Evolutionary conservation across 2,113 vertebrate species (phyloP), one percentile per base, ranked within the genome.

Genomic region (Hippolais icterina): DNA sequence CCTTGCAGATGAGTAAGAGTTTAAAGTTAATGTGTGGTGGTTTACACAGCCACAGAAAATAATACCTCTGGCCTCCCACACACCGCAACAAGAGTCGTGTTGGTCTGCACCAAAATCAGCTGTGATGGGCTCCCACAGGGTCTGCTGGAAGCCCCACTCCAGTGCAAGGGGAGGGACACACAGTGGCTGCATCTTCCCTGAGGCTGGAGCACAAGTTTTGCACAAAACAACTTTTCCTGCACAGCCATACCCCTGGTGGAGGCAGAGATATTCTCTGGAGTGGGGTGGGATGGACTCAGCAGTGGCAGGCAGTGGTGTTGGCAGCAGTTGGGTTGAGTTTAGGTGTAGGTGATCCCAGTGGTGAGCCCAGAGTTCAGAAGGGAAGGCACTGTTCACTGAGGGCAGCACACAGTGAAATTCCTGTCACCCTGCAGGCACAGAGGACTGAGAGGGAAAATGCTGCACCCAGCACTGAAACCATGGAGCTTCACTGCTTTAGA

Each of bases 41-140:
- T 56, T 81, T 70, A 39, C 47, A 57, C 33, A 81, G 66, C 54
- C 86, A 84, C 49, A 5, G 4, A 83, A 65, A 66, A 80, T 42
- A 83, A 76, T 27, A 87, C 25, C 69, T 87, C 18, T 63, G 87
- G 77, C 80, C 35, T 91, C 70, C 66, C 88, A 80, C 88, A 21
- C 13, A 42, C 39, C 85, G 22, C 23, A 69, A 23, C 12, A n/a
- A 18, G 44, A 84, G 53, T 7, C 0, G 0, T 41, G n/a, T 12
- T 68, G 37, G 24, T 89, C 75, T 91, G 59, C n/a, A 42, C 42
- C 47, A 39, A 22, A 19, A 41, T 11, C 52, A 61, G 56, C 66
- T 44, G 64, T 15, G 56, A n/a, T 70, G 71, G 13, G 12, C 61
- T 86, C 91, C 75, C 79, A 90, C 54, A 66, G 42, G 1, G 13